These are phyloP conservation scores for Chrysochloris asiatica DNA, from an alignment of 2,113 vertebrate species.

Conservation along the genomic window DNA sequence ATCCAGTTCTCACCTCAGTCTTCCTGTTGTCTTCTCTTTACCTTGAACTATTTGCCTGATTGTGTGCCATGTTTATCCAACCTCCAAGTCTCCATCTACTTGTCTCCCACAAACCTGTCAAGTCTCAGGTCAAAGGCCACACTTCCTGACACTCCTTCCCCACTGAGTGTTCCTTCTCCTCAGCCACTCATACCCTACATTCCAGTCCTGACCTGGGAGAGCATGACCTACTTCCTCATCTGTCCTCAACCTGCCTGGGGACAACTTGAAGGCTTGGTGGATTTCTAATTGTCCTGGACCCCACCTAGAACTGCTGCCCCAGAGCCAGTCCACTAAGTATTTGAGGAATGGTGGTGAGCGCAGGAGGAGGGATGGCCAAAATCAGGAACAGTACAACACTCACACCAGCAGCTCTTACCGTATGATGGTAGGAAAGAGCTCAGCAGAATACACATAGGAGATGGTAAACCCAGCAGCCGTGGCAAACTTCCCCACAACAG, in stretches of 20 bases:
- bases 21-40: background rate
- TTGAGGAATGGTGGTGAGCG: background rate
- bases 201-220: background rate
- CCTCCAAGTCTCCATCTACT: background rate
- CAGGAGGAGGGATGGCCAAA: fast-evolving
- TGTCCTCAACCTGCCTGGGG: background rate
- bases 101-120: background rate
- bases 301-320: background rate
- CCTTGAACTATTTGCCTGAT: background rate
- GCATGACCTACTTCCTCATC: background rate
- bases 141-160: background rate
- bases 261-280: no score
- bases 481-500: conserved; percentile 86
- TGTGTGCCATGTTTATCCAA: fast-evolving
- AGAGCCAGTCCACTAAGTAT: background rate
- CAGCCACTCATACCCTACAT: background rate
- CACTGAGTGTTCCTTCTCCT: background rate
- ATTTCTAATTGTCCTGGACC: no score
- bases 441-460: conserved; percentile 88
- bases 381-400: background rate
- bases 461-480: conserved; percentile 80
- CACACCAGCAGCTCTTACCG: conserved; percentile 82
- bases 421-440: conserved; percentile 91
- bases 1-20: fast-evolving
- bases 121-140: background rate